Base-by-base conservation (phyloP, 2,113 vertebrate species). In the Rhinogobius similis region DNA sequence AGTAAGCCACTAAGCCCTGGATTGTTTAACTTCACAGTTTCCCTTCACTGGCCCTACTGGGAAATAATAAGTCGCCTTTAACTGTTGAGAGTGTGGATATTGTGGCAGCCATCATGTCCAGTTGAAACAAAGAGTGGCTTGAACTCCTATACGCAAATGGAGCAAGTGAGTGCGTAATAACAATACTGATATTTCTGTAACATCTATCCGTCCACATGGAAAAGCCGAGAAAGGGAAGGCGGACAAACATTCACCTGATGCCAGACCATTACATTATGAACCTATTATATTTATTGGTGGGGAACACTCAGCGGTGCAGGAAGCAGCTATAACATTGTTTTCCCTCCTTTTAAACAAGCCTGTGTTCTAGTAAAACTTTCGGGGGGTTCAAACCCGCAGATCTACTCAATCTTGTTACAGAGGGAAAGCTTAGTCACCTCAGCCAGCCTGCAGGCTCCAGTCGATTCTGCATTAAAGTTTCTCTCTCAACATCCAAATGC, bases 371-470 rank as follows among this genome's bases (percentile, higher is more conserved):
- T 92, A 92, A 92, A 93, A 92, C 90, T 20, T 81, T 87, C 86
- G 73, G 89, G 85, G 89, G 88, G 85, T 82, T 87, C 76, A 79
- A 86, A 88, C 84, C 82, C 82, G 75, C 83, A 86, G 85, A 82
- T 88, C 85, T 78, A 82, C 83, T 86, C 89, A 55, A 77, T 88
- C 80, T 72, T 84, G 83, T 88, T 88, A 86, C 87, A 89, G 81
- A 77, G 83, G 91, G 87, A 92, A 93, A 90, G 90, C 88, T 93
- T 89, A 93, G 91, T 93, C 93, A 92, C 90, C 89, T 92, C 75
- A 90, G 70, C 79, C 76, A 64, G 72, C 82, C 79, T 81, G 67
- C 83, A 76, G 83, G 72, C 79, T 78, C 62, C 6, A 73, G 68
- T 68, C 55, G 68, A 79, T 62, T 68, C 61, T 76, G 70, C 65